Base-by-base conservation (phyloP, 2,113 vertebrate genomes). In the Sorex fumeus region DNA sequence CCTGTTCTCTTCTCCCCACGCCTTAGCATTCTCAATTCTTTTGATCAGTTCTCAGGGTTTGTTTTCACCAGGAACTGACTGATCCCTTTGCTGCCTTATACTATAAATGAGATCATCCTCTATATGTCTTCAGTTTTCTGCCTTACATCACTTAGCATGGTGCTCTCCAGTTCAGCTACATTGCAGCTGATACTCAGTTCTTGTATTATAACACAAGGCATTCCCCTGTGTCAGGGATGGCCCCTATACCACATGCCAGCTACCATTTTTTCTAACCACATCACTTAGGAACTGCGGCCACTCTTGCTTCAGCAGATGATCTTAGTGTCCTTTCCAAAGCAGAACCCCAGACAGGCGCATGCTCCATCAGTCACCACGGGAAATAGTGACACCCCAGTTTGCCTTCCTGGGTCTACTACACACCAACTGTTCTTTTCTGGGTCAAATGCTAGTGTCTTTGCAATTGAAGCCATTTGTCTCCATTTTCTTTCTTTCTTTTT, bases 391-490 rank as follows among this genome's bases (percentile, higher is more conserved):
- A 60, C 32, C 11, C 32, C 28, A 79, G 87, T 50, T 89, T 92
- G 30, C 32, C n/a, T 92, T 66, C 7, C 4, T 7, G 82, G 53
- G 47, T 12, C 43, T 87, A 62, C 30, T 87, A 71, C 40, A 75
- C 45, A 30, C 90, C 30, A 71, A 43, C 10, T 36, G 15, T 87
- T 90, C 70, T 36, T 87, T 74, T 21, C 28, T 62, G 25, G 25
- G 32, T 70, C 79, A 87, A 94, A 84, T 64, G n/a, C 79, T 82
- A 92, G 6, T 64, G 45, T 62, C 19, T 76, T 19, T 75, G 28
- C 30, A 66, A 76, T 81, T 21, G 45, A 50, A 67, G 36, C 30
- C 36, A 87, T 72, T 90, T 76, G 34, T 53, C 12, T 12, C n/a
- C 47, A 6, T 27, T 71, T 71, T 43, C 40, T n/a, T n/a, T n/a